Base-by-base conservation (phyloP, 2,888 invertebrate genomes). In the Malthinus seriepunctatus region DNA sequence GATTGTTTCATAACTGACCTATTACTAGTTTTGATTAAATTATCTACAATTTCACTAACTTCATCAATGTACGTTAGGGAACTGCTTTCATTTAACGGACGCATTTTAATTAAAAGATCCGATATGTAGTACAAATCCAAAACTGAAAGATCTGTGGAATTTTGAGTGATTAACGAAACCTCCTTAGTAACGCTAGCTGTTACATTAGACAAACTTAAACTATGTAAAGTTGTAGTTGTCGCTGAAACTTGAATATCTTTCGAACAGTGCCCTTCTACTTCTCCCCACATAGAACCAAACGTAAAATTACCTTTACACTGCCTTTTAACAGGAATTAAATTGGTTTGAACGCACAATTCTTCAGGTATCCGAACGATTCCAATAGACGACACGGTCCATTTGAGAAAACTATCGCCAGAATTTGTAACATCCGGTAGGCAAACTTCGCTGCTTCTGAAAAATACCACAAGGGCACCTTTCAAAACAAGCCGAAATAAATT, bases 281-380 rank as follows among this genome's bases (percentile, higher is more conserved):
- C 55, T 32, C 80, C 79, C 88, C 88, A 88, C 45, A 68, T 64
- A 15, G 83, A 83, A 8, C 88, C 88, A 5, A 77, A 66, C 3
- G 83, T 68, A 69, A 86, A 87, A 55, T 84, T 79, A 1, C 88
- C 88, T 7, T 68, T 51, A 67, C 88, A 88, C 51, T 75, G 75
- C 64, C 87, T 78, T 23, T 80, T 82, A 1, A 85, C 80, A 1
- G 86, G 87, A 52, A 85, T 74, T 1, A 84, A 84, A 68, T 84
- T 82, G 5, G 72, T 68, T 73, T 84, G 81, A 38, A 87, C 74
- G 66, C 88, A 88, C 49, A 86, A 78, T 64, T 84, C 80, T 38
- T 77, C 77, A 1, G 86, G 82, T 3, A 84, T 80, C 1, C 81
- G 78, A 39, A 80, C 78, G 53, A 82, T 79, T 1, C 83, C 84